Evolutionary conservation across 2,888 invertebrate species (phyloP).

Genomic region (Gibbula magus): DNA sequence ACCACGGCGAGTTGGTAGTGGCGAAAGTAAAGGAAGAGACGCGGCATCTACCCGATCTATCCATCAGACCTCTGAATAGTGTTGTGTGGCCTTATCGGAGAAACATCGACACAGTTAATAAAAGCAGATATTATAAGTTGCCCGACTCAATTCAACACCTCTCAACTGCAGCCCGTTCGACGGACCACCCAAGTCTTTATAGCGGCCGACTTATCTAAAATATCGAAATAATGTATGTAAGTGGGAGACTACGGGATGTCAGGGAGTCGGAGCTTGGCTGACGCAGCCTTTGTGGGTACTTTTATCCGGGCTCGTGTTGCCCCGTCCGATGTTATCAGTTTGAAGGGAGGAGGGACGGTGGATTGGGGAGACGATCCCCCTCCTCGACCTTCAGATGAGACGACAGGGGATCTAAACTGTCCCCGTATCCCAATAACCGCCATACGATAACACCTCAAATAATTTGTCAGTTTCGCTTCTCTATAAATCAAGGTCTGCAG

Average conservation of each 20-base stretch:
- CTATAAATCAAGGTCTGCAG: not conserved
- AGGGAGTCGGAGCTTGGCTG: not conserved
- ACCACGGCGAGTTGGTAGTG: not conserved
- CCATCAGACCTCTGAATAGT: not conserved
- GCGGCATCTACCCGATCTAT: not conserved
- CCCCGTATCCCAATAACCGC: not conserved
- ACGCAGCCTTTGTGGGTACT: not conserved
- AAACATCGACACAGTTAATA: not conserved
- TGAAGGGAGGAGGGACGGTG: not conserved
- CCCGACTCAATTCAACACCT: constrained; percentile 10
- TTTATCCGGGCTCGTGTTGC: not conserved
- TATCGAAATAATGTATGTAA: constrained; percentile 11
- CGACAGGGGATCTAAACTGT: not conserved
- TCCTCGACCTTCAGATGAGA: not conserved
- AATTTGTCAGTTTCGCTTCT: not conserved
- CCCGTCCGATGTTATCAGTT: not conserved
- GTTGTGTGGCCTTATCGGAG: not conserved
- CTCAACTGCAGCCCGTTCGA: not conserved
- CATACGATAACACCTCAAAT: not conserved
- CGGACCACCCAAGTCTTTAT: constrained; percentile 1
- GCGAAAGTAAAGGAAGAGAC: not conserved
- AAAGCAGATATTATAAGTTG: constrained; percentile 5
- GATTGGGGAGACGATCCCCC: not conserved
- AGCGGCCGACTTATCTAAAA: constrained; percentile 1
- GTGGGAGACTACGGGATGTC: not conserved